Conservation (phyloP, 2,888 invertebrate species). For the Eucriotettix oculatus region DNA sequence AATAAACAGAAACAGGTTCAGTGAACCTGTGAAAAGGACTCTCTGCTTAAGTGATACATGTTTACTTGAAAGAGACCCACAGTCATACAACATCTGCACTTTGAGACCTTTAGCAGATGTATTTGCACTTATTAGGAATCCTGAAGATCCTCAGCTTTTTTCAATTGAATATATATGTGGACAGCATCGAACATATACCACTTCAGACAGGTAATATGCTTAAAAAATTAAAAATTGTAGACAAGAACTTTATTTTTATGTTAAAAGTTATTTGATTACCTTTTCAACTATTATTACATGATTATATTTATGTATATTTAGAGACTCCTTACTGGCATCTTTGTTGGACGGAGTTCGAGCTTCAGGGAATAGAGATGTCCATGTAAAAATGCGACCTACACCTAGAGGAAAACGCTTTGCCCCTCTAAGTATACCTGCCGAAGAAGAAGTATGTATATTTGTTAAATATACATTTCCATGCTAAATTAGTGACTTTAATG, state of each 20-base stretch:
- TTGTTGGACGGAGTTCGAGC: conserved; percentile 91
- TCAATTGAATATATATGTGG: conserved; percentile 89
- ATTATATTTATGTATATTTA: conserved; percentile 18
- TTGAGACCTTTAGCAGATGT: conserved; percentile 67
- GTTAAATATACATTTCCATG: not conserved
- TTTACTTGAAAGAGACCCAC: conserved; percentile 89
- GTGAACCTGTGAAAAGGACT: conserved; percentile 71
- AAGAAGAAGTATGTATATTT: conserved; percentile 58
- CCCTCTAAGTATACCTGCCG: conserved; percentile 76
- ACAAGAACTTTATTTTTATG: not conserved
- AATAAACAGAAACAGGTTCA: conserved; percentile 58
- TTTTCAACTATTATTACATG: not conserved
- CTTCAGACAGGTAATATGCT: conserved; percentile 63
- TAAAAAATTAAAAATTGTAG: not conserved
- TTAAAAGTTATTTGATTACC: not conserved
- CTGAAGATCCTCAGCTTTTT: conserved; percentile 84
- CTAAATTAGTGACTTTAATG: not conserved
- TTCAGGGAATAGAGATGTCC: conserved; percentile 91
- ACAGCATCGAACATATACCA: conserved; percentile 69
- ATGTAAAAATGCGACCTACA: conserved; percentile 73
- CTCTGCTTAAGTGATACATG: conserved; percentile 92
- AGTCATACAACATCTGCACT: conserved; percentile 88
- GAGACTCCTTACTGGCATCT: conserved; percentile 90
- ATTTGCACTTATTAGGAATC: conserved; percentile 78
- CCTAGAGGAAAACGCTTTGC: conserved; percentile 76